Conservation (phyloP, 2,888 invertebrate genomes). For the Microchrysa polita region DNA sequence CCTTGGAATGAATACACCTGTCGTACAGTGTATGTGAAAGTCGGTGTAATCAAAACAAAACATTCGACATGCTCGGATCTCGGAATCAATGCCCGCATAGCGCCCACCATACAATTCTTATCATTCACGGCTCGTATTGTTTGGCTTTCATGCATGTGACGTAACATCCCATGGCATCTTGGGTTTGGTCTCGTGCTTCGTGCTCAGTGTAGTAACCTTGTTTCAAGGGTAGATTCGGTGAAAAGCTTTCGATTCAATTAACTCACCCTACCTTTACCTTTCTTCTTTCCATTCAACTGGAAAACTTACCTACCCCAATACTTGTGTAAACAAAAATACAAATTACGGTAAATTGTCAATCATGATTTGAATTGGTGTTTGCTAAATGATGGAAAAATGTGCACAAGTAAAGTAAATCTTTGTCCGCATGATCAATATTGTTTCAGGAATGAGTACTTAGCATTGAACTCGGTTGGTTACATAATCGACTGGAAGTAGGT, state of each 20-base stretch:
- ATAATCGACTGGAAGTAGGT: too few relatives aligned
- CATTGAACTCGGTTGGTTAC: too few relatives aligned
- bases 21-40: not conserved
- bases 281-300: too few relatives aligned
- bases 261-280: not conserved
- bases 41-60: slow-evolving; percentile 5
- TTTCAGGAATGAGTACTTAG: too few relatives aligned
- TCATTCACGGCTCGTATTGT: not conserved
- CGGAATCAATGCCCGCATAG: not conserved
- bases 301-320: slow-evolving; percentile 26
- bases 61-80: not conserved
- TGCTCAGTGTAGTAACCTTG: slow-evolving; percentile 30
- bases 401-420: too few relatives aligned
- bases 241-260: not conserved
- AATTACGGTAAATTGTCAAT: not conserved
- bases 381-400: too few relatives aligned
- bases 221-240: slow-evolving; percentile 17
- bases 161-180: slow-evolving; percentile 5
- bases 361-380: too few relatives aligned
- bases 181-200: not conserved
- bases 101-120: not conserved
- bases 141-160: not conserved
- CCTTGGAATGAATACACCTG: slow-evolving; percentile 16
- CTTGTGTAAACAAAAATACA: slow-evolving; percentile 1
- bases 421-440: too few relatives aligned